Conservation (phyloP, 2,113 vertebrate genomes). For the Rhodinocichla rosea region DNA sequence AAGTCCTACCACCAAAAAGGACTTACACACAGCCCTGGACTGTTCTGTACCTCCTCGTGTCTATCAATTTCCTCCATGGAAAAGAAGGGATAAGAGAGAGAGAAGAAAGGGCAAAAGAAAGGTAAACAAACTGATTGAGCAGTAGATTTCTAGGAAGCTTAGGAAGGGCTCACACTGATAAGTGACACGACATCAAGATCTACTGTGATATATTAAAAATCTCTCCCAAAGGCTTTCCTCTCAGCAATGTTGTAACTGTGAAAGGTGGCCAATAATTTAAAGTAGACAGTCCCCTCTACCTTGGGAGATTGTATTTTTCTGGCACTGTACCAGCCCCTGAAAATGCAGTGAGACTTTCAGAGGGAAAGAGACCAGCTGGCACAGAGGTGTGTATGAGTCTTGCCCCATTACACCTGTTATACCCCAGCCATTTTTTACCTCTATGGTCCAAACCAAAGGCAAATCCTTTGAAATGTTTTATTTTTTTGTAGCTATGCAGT, state of each 20-base stretch:
- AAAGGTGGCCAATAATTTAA: neutral
- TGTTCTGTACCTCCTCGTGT: neutral
- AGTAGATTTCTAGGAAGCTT: neutral
- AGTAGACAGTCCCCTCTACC: accelerated
- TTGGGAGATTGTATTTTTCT: neutral
- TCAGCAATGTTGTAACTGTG: neutral
- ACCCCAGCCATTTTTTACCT: neutral
- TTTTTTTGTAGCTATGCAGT: neutral
- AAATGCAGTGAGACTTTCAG: neutral
- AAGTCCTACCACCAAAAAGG: neutral
- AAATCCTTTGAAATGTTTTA: neutral
- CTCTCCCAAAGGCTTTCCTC: neutral
- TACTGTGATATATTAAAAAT: neutral
- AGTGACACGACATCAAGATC: neutral
- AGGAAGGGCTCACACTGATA: neutral
- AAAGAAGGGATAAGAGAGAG: neutral
- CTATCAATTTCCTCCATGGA: neutral
- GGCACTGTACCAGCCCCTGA: neutral
- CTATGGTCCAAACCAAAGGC: neutral
- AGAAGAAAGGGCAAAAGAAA: neutral
- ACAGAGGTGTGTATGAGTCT: accelerated
- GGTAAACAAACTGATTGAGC: neutral
- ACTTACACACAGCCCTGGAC: neutral
- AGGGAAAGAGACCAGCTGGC: neutral
- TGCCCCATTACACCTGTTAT: accelerated